These are phyloP conservation scores for Corythoichthys haematopterus DNA, from an alignment of 2,113 vertebrate species.

Conservation along the genomic window DNA sequence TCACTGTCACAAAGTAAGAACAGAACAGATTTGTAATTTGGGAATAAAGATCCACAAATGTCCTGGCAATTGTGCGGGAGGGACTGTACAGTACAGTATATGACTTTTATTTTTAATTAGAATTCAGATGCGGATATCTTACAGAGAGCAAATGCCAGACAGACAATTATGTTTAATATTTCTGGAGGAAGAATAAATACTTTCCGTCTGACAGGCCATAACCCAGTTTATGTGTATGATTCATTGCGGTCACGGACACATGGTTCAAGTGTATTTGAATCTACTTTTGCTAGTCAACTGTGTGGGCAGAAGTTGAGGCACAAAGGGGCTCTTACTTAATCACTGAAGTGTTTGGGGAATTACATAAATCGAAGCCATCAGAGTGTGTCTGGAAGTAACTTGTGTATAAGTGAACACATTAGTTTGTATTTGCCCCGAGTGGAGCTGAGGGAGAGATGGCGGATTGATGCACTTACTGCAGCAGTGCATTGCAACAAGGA, in stretches of 20 bases:
- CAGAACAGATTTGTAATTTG: neutral
- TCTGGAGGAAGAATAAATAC: neutral
- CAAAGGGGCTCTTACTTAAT: slow-evolving; percentile 2
- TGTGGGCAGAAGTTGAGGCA: neutral
- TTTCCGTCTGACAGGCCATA: neutral
- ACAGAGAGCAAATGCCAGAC: neutral
- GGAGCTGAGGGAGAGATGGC: neutral
- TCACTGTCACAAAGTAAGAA: neutral
- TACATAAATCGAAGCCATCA: neutral
- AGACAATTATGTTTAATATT: neutral
- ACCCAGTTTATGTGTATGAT: neutral
- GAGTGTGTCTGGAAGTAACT: neutral
- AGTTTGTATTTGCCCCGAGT: neutral
- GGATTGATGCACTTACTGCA: slow-evolving; percentile 1
- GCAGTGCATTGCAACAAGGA: neutral
- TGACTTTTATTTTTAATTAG: neutral
- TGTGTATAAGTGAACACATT: neutral
- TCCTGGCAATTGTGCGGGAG: neutral
- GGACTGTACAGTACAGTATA: neutral
- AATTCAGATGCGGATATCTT: neutral
- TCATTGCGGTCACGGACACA: neutral
- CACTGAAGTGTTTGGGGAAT: slow-evolving; percentile 1
- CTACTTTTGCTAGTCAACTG: neutral
- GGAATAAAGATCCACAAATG: neutral
- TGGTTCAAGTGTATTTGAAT: neutral